A percentile compares a stretch with the other conserved stretches of the same genome.
Conservation (phyloP, 2,888 invertebrate species). For the Eustalomyia histrio region DNA sequence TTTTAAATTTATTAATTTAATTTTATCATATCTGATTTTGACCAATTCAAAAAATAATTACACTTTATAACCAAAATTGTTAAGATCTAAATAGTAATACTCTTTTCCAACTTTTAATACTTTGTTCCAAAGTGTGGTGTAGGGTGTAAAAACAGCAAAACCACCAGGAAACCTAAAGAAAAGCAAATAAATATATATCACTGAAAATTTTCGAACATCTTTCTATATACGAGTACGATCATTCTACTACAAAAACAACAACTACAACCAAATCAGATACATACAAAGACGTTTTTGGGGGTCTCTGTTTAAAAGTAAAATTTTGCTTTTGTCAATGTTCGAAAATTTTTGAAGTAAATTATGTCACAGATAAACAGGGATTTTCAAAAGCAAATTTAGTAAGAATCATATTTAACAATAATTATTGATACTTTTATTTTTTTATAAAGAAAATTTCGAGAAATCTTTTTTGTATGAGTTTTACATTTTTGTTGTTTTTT, state of each 20-base stretch:
- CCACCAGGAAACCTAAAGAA: slow-evolving; percentile 35
- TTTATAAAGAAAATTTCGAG: not conserved
- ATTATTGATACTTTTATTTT: not conserved
- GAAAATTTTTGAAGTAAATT: slow-evolving; percentile 66
- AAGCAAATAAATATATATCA: slow-evolving; percentile 26
- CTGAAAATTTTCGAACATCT: slow-evolving; percentile 47
- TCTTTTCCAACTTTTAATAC: not conserved
- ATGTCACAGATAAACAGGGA: slow-evolving; percentile 67
- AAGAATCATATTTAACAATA: not conserved
- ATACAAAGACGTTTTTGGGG: slow-evolving; percentile 58
- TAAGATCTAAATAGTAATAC: too few relatives aligned
- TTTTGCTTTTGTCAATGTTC: slow-evolving; percentile 54
- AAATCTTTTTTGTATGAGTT: slow-evolving; percentile 31
- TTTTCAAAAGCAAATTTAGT: slow-evolving; percentile 47
- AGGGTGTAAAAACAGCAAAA: slow-evolving; percentile 23
- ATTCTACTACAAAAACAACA: slow-evolving; percentile 14
- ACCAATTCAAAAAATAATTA: too few relatives aligned
- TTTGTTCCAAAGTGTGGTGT: not conserved
- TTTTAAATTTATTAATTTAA: too few relatives aligned
- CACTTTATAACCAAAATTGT: too few relatives aligned
- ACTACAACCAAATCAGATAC: slow-evolving; percentile 46
- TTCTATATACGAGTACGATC: slow-evolving; percentile 16
- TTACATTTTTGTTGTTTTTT: slow-evolving; percentile 3
- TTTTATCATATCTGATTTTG: too few relatives aligned
- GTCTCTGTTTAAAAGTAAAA: slow-evolving; percentile 63